Base-by-base conservation (phyloP, 2,113 vertebrate species). In the Alces alces region DNA sequence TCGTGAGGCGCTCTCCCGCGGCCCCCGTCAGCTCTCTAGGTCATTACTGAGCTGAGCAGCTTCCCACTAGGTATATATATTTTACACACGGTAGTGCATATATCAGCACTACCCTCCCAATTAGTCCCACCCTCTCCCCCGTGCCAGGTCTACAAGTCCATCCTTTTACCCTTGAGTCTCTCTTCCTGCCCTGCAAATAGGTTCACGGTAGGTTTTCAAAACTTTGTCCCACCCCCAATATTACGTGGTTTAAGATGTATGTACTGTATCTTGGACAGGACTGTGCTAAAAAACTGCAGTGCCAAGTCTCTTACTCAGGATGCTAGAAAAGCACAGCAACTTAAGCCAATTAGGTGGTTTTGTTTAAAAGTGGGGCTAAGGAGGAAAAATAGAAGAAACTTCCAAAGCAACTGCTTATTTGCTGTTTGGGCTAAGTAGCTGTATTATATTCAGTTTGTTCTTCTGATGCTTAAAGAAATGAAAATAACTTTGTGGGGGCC, bases 351-450 rank as follows among this genome's bases (percentile, higher is more conserved):
- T n/a, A 87, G 45, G 64, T 15, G 10, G 23, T 86, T 47, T 94
- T 89, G 85, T 73, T 92, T 58, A 73, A 80, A 92, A 92, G 36
- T 17, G 5, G 5, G 12, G 76, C 8, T 64, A 73, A 55, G n/a
- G 85, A 60, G 16, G 39, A 78, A 82, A 91, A 97, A 57, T 7
- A 60, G 52, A 86, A 92, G 60, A 80, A 28, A 92, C 47, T 33
- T 11, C 8, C 57, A 95, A 57, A 84, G 54, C 85, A 95, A 19
- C 23, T 73, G 39, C n/a, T 86, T 16, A 21, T 33, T 78, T 93
- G 50, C 54, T 91, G 17, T 50, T 76, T 66, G 25, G 47, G 9
- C 61, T 91, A 70, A 43, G 21, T 87, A 84, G 28, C 45, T 85
- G 1, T 82, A 57, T 39, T 84, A 21, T 27, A 86, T 52, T 86